A percentile compares a stretch with the other conserved stretches of the same genome.
phyloP scores from a whole-genome alignment of 2,797 vertebrate genomes.

The Aldrovandia affinis region DNA sequence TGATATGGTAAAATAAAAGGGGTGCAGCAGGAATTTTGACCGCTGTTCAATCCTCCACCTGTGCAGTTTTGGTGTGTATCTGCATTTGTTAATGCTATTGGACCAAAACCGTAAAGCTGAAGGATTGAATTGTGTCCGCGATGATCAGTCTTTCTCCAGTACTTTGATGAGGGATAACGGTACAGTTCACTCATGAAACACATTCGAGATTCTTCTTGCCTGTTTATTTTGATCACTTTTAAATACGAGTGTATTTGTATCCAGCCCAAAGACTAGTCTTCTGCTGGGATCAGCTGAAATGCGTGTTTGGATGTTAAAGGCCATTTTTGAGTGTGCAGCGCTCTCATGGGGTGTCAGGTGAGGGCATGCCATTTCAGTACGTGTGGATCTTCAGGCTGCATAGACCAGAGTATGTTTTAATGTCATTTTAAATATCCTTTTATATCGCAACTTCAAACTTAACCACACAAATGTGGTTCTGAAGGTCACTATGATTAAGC shows the following conservation, averaged over 20 bases:
- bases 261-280: neutral
- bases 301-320: neutral
- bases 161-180: neutral
- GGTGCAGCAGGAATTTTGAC: too few species aligned
- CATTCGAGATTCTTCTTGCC: neutral
- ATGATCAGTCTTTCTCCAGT: neutral
- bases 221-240: neutral
- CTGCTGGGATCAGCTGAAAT: constrained; percentile 12
- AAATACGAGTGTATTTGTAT: neutral
- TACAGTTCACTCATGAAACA: neutral
- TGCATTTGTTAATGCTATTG: too few species aligned
- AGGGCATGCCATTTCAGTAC: neutral
- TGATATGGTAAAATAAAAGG: neutral
- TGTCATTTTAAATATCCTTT: neutral
- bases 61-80: neutral
- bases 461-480: neutral
- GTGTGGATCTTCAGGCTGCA: neutral
- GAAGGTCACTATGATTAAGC: constrained; percentile 29
- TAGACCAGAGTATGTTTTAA: neutral
- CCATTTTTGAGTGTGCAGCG: neutral
- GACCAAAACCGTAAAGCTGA: neutral
- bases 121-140: neutral
- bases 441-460: too few species aligned
- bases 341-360: neutral
- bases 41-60: neutral